Evolutionary conservation across 53 echinoderm and acorn worm species (phyloP), one percentile per base, ranked within the genome.

Genomic region (Henricia sp.): DNA sequence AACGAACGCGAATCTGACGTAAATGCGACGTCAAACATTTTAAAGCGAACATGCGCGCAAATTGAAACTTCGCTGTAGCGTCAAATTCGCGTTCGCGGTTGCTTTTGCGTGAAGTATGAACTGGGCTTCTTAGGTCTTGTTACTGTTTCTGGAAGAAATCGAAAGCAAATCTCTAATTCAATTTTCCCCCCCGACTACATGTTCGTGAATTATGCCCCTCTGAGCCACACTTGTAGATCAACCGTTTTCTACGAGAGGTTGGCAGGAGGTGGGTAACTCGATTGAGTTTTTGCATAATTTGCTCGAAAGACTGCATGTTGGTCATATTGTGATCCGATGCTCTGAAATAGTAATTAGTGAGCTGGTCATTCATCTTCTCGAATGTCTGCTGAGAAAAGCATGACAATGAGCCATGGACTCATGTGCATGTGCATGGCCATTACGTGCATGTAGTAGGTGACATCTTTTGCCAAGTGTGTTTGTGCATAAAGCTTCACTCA

Each of bases 361-460:
- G 43, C 29, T 51, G 32, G 37, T 82, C 82, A 66, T 82, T 82
- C 33, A 82, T n/a, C 51, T 82, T 82, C 28, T 82, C 82, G 52
- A 82, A 82, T 27, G 66, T 82, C 41, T 82, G 82, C 37, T 82
- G 82, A 29, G 82, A 82, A 67, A 82, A 82, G 1, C 33, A 24
- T 14, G 24, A 11, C 9, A 77, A 26, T 30, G 64, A 66, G 3
- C 77, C 70, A 87, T 87, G 87, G 4, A 48, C 27, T 44, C 37
- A 40, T 29, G 24, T 25, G 17, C 17, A 87, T 48, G 56, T 87
- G 87, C 48, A 57, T 70, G 1, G 77, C 68, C 50, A 75, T 44
- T 2, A 86, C 52, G 52, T 86, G 86, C 86, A 87, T 87, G 24
- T 87, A 87, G 17, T 54, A 52, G 2, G 87, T 87, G 0, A 78